phyloP scores from a whole-genome alignment of 2,888 invertebrate species.

The Cyclophora punctaria region DNA sequence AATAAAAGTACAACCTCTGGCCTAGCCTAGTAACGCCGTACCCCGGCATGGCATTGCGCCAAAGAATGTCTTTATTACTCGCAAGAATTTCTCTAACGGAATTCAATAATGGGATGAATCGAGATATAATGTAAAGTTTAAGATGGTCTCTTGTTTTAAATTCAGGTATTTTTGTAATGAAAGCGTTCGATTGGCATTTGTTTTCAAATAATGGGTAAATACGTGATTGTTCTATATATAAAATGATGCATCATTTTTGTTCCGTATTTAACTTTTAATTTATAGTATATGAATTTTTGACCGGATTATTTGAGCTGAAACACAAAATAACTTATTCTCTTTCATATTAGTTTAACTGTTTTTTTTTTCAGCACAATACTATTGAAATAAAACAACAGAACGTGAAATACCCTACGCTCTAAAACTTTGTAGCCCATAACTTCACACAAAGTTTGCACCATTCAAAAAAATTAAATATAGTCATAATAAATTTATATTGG shows the following conservation, averaged over 20 bases:
- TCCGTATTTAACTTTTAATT: no score
- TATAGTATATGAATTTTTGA: background rate
- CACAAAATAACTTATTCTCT: background rate
- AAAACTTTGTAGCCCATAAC: no score
- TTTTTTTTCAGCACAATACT: no score
- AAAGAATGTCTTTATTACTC: constrained; percentile 64
- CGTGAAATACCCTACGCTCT: no score
- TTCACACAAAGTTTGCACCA: background rate
- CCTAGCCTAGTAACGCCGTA: constrained; percentile 16
- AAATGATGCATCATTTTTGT: no score
- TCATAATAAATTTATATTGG: background rate
- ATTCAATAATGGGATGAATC: constrained; percentile 49
- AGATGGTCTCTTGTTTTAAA: constrained; percentile 20
- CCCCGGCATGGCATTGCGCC: constrained; percentile 42
- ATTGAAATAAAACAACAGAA: no score
- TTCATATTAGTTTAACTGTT: no score
- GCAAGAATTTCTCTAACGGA: constrained; percentile 36
- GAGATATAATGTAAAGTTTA: constrained; percentile 37
- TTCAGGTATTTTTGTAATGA: background rate
- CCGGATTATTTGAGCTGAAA: background rate
- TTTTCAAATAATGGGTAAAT: constrained; percentile 8
- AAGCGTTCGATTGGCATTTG: background rate
- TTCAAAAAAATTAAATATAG: background rate
- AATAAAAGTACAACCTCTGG: constrained; percentile 19
- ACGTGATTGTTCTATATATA: no score